Evolutionary conservation across 2,888 invertebrate genomes (phyloP), one percentile per base, ranked within the genome.

Genomic region (Eupithecia exiguata): DNA sequence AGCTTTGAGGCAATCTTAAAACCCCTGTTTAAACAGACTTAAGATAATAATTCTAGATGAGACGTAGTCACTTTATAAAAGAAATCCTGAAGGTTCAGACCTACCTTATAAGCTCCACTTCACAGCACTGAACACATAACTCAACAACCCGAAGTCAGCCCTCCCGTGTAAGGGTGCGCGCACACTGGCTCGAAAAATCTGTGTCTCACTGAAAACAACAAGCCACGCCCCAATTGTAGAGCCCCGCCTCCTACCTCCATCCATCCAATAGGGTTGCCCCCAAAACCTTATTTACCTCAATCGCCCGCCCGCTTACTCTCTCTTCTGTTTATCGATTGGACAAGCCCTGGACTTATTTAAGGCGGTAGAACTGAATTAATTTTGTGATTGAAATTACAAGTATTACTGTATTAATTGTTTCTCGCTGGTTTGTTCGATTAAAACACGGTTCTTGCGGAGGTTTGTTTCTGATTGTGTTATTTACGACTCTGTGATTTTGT

Each of bases 321-420:
- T 85, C 90, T 87, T 85, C 84, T 83, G 81, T 84, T 58, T 94
- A 94, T 94, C 94, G 94, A 94, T 94, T 93, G 92, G 92, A 86
- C 89, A 84, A 78, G 84, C 86, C 81, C 85, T 85, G 87, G 87
- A 91, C 90, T 93, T 93, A 93, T 91, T 93, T 94, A 94, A 93
- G 91, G 90, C 91, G 92, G 91, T 81, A 85, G 87, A 88, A 84
- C 80, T 86, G 91, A 92, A 91, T 93, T 94, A 94, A 93, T 92
- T 91, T 92, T 92, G 92, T 93, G 94, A 94, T 94, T 93, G 91
- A 89, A 91, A 92, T 91, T 91, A 91, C 90, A 89, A 89, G 87
- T 89, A 88, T 88, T 87, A 88, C 86, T 85, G 87, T 84, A 88
- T 87, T 89, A 90, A 90, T 89, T 88, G 84, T 86, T 88, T 88